Evolutionary conservation across 2,797 vertebrate species (phyloP).

Genomic region (Mastacembelus armatus): DNA sequence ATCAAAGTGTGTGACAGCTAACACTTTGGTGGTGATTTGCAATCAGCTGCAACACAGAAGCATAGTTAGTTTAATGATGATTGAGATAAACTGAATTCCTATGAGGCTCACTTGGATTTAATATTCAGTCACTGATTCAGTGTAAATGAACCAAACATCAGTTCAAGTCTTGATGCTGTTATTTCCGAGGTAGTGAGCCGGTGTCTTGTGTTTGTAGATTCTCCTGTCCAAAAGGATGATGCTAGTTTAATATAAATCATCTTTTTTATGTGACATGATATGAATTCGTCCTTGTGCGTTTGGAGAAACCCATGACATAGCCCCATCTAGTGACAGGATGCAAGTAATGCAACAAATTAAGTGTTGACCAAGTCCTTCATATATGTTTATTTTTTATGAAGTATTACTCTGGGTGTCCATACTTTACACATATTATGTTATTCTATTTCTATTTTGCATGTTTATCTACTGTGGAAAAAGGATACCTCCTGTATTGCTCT

Average conservation of each 20-base stretch:
- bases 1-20: neutral
- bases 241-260: too few relatives aligned
- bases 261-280: too few relatives aligned
- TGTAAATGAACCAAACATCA: neutral
- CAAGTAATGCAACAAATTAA: conserved; percentile 23
- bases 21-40: neutral
- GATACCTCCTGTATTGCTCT: too few relatives aligned
- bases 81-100: too few relatives aligned
- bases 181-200: neutral
- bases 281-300: neutral
- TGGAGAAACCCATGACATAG: conserved; percentile 23
- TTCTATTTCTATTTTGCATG: too few relatives aligned
- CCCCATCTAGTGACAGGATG: conserved; percentile 66
- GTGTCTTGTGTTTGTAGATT: neutral
- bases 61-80: neutral
- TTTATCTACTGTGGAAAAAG: too few relatives aligned
- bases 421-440: too few relatives aligned
- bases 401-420: too few relatives aligned
- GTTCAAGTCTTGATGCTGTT: neutral
- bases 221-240: neutral
- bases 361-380: too few relatives aligned
- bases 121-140: too few relatives aligned
- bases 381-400: too few relatives aligned
- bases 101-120: too few relatives aligned
- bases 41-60: neutral